These are phyloP conservation scores for Tupaia chinensis DNA, from an alignment of 2,113 vertebrate genomes.

Conservation along the genomic window DNA sequence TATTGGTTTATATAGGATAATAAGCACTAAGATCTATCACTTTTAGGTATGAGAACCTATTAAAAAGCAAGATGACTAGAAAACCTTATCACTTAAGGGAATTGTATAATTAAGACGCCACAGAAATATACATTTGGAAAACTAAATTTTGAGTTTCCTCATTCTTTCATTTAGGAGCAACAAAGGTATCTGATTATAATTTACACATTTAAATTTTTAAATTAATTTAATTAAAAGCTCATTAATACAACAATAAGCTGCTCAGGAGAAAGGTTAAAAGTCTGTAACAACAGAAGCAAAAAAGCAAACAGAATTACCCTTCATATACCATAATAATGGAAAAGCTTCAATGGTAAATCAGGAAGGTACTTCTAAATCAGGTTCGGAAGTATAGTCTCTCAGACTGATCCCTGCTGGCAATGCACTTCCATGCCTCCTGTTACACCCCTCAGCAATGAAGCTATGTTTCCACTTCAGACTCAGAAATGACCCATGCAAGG, in stretches of 20 bases:
- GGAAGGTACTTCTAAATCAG: not conserved
- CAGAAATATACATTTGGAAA: slow-evolving; percentile 15
- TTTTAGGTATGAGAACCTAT: slow-evolving; percentile 20
- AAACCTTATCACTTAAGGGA: not conserved
- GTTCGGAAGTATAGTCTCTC: not conserved
- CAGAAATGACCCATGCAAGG: not conserved
- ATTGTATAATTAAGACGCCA: not conserved
- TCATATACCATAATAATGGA: not conserved
- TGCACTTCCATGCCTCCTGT: not conserved
- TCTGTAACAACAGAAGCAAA: not conserved
- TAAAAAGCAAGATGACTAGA: slow-evolving; percentile 25
- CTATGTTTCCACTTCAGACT: not conserved
- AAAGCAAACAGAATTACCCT: not conserved
- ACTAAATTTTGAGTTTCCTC: slow-evolving; percentile 27
- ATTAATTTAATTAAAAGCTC: slow-evolving; percentile 43
- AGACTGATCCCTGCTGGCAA: not conserved
- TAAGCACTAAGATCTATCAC: not conserved
- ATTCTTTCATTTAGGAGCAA: slow-evolving; percentile 5
- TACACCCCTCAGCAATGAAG: not conserved
- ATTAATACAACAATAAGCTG: not conserved
- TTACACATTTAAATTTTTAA: slow-evolving; percentile 21
- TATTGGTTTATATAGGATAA: not conserved
- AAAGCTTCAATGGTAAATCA: slow-evolving; percentile 33
- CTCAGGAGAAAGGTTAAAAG: slow-evolving; percentile 28
- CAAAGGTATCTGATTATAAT: slow-evolving; percentile 24